These are phyloP conservation scores for Aelia acuminata DNA, from an alignment of 2,888 invertebrate genomes.

Conservation along the genomic window DNA sequence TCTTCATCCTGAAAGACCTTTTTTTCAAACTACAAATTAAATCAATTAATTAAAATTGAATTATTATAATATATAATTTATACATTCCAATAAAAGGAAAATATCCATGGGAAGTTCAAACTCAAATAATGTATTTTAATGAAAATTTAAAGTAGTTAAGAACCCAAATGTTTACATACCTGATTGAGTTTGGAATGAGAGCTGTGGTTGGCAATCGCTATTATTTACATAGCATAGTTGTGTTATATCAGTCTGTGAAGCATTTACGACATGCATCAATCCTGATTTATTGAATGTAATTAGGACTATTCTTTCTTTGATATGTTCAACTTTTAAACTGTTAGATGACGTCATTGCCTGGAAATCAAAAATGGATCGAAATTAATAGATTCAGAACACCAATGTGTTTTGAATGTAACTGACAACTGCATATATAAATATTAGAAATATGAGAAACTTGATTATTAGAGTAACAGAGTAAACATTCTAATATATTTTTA, in stretches of 20 bases:
- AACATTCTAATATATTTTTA: too few relatives aligned
- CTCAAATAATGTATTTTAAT: too few relatives aligned
- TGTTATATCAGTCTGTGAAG: conserved; percentile 82
- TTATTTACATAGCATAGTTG: conserved; percentile 77
- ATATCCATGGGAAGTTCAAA: background rate
- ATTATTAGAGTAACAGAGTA: too few relatives aligned
- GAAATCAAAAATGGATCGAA: conserved; percentile 14
- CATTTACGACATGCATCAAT: conserved; percentile 82
- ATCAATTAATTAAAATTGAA: too few relatives aligned
- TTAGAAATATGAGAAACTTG: too few relatives aligned
- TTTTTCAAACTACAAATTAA: too few relatives aligned
- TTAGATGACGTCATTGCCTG: conserved; percentile 47
- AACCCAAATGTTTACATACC: conserved; percentile 13
- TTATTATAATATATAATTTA: too few relatives aligned
- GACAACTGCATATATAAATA: too few relatives aligned
- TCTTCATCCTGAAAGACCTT: too few relatives aligned
- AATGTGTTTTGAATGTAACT: too few relatives aligned
- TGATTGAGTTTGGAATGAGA: conserved; percentile 74
- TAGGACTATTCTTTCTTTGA: conserved; percentile 82
- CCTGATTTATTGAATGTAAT: conserved; percentile 80
- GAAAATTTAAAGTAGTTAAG: background rate
- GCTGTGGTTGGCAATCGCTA: conserved; percentile 79
- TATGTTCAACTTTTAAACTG: conserved; percentile 67
- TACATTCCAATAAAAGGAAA: too few relatives aligned
- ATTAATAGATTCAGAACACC: too few relatives aligned